Evolutionary conservation across 2,113 vertebrate species (phyloP).

Genomic region (Ursus arctos): DNA sequence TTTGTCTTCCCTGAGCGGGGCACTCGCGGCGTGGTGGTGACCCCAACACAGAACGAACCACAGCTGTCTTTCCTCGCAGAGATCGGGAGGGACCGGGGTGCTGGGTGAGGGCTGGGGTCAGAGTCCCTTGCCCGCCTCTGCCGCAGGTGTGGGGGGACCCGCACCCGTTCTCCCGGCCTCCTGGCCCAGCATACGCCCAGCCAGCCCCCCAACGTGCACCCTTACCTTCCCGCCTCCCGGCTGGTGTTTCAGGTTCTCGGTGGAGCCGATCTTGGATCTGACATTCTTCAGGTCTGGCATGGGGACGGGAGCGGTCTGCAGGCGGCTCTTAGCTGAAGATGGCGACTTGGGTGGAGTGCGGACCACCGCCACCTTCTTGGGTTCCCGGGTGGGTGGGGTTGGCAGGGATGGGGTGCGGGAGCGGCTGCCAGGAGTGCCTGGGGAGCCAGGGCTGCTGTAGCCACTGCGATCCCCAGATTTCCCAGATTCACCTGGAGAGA

Average conservation of each 20-base stretch:
- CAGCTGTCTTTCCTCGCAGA: background rate
- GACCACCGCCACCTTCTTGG: conserved; percentile 97
- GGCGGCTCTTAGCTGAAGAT: conserved; percentile 93
- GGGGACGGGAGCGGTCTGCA: conserved; percentile 89
- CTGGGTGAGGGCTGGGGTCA: background rate
- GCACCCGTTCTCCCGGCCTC: rapidly evolving
- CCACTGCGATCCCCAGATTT: conserved; percentile 94
- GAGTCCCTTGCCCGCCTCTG: background rate
- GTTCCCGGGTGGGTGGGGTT: conserved; percentile 92
- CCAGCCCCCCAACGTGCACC: rapidly evolving
- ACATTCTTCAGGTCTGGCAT: conserved; percentile 97
- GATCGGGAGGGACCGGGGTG: rapidly evolving
- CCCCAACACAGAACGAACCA: background rate
- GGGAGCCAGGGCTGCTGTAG: conserved; percentile 96
- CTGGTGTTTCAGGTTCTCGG: conserved; percentile 97
- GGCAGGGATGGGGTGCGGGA: conserved; percentile 92
- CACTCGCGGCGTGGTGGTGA: background rate
- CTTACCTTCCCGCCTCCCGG: conserved; percentile 97
- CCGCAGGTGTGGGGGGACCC: background rate
- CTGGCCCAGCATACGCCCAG: background rate
- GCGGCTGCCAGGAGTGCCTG: conserved; percentile 95
- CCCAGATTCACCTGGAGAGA: conserved; percentile 87
- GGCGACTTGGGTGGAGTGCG: conserved; percentile 98
- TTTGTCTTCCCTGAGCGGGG: too few species aligned
- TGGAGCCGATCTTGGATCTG: conserved; percentile 97